Evolutionary conservation across 2,888 invertebrate genomes (phyloP), one percentile per base, ranked within the genome.

Genomic region (Agrochola lota): DNA sequence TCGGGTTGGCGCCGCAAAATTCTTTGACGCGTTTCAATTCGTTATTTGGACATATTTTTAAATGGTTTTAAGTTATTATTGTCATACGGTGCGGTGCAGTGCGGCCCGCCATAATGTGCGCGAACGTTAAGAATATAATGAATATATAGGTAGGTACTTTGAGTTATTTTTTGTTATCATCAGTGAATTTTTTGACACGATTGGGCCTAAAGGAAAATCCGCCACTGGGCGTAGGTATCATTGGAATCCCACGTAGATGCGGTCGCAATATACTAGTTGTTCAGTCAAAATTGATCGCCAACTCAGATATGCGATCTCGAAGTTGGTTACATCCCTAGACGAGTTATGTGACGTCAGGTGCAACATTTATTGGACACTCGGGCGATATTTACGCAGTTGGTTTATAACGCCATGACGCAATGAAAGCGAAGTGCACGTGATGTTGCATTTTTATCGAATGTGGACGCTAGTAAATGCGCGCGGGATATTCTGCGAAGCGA

Each of bases 331-430:
- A 77, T 46, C n/a, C 30, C 40, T 57, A 43, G 63, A 63, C 40
- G 64, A 62, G 62, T 30, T 67, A 46, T 55, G 64, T 77, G 75
- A 68, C 78, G 78, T 71, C 81, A 74, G 75, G 77, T 83, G 81
- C 80, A 85, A 84, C 87, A 87, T 87, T 87, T 89, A 87, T 86
- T 78, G 70, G 52, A n/a, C 40, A 63, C 26, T 68, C 49, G 4
- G 30, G 60, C 57, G 57, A 81, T 81, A 84, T 85, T 76, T 73
- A 62, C 68, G 49, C 64, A 62, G 35, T 60, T 85, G 76, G 72
- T 74, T 67, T 85, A 86, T 73, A 78, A 73, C 71, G 70, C n/a
- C 69, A 70, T 64, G 43, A 26, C 52, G 62, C 74, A 84, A 84
- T 86, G 74, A 83, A 78, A 71, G 57, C 60, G 71, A 78, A 63